Evolutionary conservation across 2,797 vertebrate species (phyloP).

Genomic region (Alectoris magna): DNA sequence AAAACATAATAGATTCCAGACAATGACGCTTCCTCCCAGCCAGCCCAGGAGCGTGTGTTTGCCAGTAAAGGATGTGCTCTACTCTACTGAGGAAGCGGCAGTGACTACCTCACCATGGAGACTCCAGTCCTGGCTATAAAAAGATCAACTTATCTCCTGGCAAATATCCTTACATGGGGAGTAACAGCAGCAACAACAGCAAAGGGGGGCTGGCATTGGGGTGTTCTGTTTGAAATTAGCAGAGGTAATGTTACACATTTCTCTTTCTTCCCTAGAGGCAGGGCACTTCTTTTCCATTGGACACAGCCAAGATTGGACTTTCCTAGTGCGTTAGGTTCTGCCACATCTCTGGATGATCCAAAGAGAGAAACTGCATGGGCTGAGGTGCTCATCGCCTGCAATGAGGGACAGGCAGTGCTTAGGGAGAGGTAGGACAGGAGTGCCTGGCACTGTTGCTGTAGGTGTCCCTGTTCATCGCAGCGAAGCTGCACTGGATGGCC

Average conservation of each 20-base stretch:
- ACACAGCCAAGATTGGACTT: not conserved
- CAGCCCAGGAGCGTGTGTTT: not conserved
- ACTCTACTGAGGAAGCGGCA: constrained; percentile 36
- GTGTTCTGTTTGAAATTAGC: not conserved
- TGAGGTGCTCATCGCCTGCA: not conserved
- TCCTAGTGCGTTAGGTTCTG: not conserved
- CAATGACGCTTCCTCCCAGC: constrained; percentile 43
- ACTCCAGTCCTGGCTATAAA: constrained; percentile 50
- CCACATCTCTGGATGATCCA: not conserved
- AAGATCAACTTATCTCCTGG: constrained; percentile 42
- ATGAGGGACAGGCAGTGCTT: not conserved
- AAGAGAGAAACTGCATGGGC: not conserved
- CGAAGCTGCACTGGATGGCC: no score
- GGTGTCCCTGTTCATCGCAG: no score
- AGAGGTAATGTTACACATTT: not conserved
- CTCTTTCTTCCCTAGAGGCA: not conserved
- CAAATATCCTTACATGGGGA: constrained; percentile 46
- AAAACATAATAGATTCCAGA: constrained; percentile 20
- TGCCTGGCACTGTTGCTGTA: not conserved
- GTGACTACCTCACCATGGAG: constrained; percentile 60
- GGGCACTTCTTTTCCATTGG: not conserved
- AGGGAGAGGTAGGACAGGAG: not conserved
- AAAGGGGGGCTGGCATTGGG: not conserved
- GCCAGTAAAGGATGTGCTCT: constrained; percentile 57
- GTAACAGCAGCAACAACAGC: not conserved